Percentiles rank a stretch among this genome's conserved stretches.
These are phyloP conservation scores for Batillaria attramentaria DNA, from an alignment of 1,140 invertebrate genomes.

Conservation along the genomic window DNA sequence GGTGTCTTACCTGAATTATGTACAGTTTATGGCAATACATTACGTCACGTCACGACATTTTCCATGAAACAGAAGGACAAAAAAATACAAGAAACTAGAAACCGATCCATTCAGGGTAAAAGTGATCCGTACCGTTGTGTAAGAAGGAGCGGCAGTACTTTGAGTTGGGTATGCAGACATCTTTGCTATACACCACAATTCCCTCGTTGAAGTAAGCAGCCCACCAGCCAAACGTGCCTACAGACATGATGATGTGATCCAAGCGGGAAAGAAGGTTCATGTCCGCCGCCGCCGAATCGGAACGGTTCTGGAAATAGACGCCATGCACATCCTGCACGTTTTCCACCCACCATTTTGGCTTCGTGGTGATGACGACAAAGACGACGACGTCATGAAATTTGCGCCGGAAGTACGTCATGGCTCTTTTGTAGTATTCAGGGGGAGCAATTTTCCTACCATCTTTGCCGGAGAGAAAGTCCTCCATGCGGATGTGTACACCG, in stretches of 20 bases:
- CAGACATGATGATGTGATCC: constrained; percentile 60
- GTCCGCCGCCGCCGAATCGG: constrained; percentile 47
- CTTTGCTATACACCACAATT: constrained; percentile 53
- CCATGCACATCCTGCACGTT: constrained; percentile 16
- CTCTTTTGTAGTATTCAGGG: constrained; percentile 18
- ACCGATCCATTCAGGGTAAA: constrained; percentile 39
- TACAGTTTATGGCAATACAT: no score
- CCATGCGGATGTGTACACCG: constrained; percentile 45
- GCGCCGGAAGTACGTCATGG: constrained; percentile 33
- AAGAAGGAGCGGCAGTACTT: constrained; percentile 6
- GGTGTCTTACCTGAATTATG: no score
- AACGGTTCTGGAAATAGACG: constrained; percentile 28
- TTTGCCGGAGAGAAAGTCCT: constrained; percentile 21
- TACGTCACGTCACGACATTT: no score
- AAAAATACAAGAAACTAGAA: no score
- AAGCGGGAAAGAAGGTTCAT: constrained; percentile 50
- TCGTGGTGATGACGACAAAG: constrained; percentile 29
- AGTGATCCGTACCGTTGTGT: constrained; percentile 17
- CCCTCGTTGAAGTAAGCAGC: constrained; percentile 58
- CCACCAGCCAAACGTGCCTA: constrained; percentile 67
- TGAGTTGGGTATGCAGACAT: constrained; percentile 21
- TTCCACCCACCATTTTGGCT: not conserved
- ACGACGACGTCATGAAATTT: constrained; percentile 1
- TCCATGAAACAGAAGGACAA: no score
- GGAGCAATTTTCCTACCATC: constrained; percentile 13